Percentiles rank a stretch among this genome's conserved stretches.
phyloP scores from a whole-genome alignment of 2,888 invertebrate species.

The Campaea margaritaria region DNA sequence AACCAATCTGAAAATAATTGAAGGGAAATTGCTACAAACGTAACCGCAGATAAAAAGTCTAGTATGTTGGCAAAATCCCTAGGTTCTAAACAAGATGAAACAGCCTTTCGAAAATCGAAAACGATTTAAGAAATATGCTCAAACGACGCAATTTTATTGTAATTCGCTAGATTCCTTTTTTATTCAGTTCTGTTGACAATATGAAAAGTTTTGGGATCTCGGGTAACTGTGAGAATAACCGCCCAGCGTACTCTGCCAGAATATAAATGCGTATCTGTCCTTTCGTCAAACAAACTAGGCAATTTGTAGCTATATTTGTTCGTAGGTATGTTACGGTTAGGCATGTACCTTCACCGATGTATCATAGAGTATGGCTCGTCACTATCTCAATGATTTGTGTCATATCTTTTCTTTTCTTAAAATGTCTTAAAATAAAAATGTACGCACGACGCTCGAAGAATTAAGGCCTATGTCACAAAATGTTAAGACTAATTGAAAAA shows the following conservation, averaged over 20 bases:
- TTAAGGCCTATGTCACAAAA: no score
- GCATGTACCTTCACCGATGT: no score
- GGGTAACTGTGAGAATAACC: conserved; percentile 10
- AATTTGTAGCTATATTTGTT: not conserved
- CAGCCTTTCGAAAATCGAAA: not conserved
- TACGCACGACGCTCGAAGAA: no score
- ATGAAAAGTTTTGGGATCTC: conserved; percentile 20
- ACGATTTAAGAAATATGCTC: not conserved
- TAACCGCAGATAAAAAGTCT: no score
- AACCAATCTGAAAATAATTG: no score
- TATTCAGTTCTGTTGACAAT: conserved; percentile 19
- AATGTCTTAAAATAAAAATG: no score
- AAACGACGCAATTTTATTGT: conserved; percentile 10
- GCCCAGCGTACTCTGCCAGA: conserved; percentile 12
- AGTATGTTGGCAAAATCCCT: not conserved
- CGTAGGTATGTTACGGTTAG: not conserved
- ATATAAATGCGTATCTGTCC: conserved; percentile 21
- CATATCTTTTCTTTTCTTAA: no score
- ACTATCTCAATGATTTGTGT: not conserved
- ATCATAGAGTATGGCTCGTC: not conserved
- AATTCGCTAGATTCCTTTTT: conserved; percentile 14
- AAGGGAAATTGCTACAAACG: no score
- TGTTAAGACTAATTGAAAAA: no score
- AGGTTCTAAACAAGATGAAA: not conserved
- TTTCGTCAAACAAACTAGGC: conserved; percentile 13